Conservation (phyloP, 1,140 invertebrate species). For the Polypedilum vanderplanki region DNA sequence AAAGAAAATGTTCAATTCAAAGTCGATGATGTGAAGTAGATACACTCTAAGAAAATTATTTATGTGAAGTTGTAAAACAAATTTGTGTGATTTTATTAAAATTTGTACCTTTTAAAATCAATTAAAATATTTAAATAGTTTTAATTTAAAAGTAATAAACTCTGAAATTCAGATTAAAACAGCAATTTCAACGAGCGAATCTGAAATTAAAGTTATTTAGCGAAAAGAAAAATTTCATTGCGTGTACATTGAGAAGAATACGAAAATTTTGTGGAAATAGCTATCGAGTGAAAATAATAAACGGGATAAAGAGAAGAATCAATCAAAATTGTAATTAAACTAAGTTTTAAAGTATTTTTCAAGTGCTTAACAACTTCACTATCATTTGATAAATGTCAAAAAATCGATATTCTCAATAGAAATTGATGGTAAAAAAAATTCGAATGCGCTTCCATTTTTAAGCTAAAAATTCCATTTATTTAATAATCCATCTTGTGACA, state of each 20-base stretch:
- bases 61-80: no score
- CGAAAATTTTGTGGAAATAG: background rate
- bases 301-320: background rate
- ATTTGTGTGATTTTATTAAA: no score
- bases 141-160: no score
- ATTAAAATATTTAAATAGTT: no score
- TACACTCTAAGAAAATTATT: no score
- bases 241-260: background rate
- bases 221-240: background rate
- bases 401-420: background rate
- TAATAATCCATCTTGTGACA: background rate
- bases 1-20: no score
- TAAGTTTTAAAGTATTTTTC: slow-evolving; percentile 26
- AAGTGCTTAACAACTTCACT: slow-evolving; percentile 24
- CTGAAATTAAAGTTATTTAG: background rate
- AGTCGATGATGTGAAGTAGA: no score
- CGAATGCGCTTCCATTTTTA: slow-evolving; percentile 8
- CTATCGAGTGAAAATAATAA: background rate
- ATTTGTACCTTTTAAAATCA: no score
- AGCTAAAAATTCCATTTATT: background rate
- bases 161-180: no score
- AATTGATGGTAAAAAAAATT: slow-evolving; percentile 3
- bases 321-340: background rate
- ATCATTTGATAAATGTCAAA: background rate
- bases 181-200: no score